phyloP scores from a whole-genome alignment of 2,888 invertebrate species.

The Cephus runcator region DNA sequence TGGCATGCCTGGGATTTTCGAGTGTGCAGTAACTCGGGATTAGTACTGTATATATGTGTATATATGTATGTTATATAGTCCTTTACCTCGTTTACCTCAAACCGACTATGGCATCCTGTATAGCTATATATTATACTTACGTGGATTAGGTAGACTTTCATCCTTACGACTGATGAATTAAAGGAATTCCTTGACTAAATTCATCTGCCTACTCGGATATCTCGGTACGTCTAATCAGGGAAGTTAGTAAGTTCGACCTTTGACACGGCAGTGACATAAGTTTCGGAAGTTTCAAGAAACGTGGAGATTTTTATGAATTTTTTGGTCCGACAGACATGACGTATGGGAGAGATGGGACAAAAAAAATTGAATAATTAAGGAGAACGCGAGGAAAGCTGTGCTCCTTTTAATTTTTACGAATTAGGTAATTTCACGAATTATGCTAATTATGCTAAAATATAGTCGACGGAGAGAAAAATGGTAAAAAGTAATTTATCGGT shows the following conservation, averaged over 20 bases:
- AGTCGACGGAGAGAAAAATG: neutral
- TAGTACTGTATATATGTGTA: neutral
- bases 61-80: neutral
- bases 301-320: too few relatives aligned
- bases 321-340: too few relatives aligned
- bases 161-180: neutral
- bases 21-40: neutral
- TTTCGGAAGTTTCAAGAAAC: neutral
- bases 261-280: neutral
- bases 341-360: too few relatives aligned
- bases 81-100: neutral
- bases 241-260: neutral
- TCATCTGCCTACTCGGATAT: neutral
- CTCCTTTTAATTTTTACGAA: too few relatives aligned
- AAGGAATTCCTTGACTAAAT: neutral
- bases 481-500: neutral
- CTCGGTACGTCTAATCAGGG: neutral
- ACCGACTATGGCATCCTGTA: neutral
- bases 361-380: too few relatives aligned
- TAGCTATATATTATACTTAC: neutral
- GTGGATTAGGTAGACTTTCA: neutral
- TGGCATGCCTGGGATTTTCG: neutral
- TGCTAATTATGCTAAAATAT: neutral
- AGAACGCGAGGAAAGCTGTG: too few relatives aligned
- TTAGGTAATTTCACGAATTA: neutral